Conservation (phyloP, 2,888 invertebrate genomes). For the Frankliniella fusca region DNA sequence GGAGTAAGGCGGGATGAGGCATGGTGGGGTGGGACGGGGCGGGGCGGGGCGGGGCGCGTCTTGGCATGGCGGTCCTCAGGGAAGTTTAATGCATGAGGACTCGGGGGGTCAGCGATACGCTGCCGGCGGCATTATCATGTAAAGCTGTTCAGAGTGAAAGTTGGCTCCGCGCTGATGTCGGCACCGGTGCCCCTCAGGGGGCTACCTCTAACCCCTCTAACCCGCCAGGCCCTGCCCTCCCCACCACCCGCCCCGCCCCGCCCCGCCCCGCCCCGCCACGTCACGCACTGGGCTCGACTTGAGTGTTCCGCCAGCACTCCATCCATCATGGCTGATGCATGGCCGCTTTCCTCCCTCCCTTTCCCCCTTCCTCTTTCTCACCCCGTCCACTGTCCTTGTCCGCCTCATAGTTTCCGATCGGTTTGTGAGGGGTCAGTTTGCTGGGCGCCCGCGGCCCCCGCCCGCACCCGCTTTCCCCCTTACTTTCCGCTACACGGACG, state of each 20-base stretch:
- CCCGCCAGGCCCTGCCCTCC: neutral
- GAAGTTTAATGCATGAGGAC: neutral
- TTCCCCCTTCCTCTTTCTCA: no score
- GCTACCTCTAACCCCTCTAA: neutral
- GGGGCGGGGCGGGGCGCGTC: neutral
- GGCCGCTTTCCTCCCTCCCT: no score
- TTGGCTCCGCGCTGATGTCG: neutral
- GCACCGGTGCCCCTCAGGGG: neutral
- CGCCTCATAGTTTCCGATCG: no score
- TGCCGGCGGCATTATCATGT: neutral
- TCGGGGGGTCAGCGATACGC: neutral
- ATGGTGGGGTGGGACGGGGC: no score
- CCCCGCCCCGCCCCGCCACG: neutral
- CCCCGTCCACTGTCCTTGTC: no score
- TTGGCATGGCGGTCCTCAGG: neutral
- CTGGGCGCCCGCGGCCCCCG: no score
- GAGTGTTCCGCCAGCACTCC: neutral
- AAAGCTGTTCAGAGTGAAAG: slow-evolving; percentile 23
- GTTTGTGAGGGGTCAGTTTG: no score
- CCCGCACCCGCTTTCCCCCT: no score
- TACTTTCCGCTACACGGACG: no score
- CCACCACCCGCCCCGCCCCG: no score
- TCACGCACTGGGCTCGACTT: neutral
- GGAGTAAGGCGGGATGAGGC: no score
- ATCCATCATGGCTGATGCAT: neutral